These are phyloP conservation scores for Aphaenogaster rudis DNA, from an alignment of 1,140 invertebrate species.

Conservation along the genomic window DNA sequence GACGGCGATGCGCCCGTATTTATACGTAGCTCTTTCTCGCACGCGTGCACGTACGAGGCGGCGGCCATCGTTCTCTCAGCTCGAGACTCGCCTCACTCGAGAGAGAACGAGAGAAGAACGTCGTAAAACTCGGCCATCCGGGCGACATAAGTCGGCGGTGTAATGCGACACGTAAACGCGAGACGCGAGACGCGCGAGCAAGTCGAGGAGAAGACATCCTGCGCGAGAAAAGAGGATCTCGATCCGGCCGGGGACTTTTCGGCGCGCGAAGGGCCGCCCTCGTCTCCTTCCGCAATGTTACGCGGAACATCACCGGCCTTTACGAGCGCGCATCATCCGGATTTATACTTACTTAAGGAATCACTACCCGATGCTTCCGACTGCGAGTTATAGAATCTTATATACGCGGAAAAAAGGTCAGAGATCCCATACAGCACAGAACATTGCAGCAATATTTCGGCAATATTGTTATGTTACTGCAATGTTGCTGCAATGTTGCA, in stretches of 20 bases:
- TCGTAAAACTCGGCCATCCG: slow-evolving; percentile 82
- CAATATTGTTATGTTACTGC: no score
- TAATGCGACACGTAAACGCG: slow-evolving; percentile 76
- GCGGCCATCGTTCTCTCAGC: slow-evolving; percentile 31
- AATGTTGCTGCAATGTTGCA: no score
- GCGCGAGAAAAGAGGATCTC: slow-evolving; percentile 14
- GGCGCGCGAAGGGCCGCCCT: slow-evolving; percentile 29
- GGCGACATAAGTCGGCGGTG: slow-evolving; percentile 76
- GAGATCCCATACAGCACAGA: no score
- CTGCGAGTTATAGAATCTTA: slow-evolving; percentile 64
- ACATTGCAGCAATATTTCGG: no score
- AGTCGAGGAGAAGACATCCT: slow-evolving; percentile 34
- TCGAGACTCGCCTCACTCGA: background rate
- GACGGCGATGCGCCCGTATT: slow-evolving; percentile 51
- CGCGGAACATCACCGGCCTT: slow-evolving; percentile 72
- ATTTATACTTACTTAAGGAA: slow-evolving; percentile 84
- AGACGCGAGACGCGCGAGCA: slow-evolving; percentile 48
- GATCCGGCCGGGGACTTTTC: slow-evolving; percentile 58
- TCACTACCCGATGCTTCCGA: slow-evolving; percentile 73
- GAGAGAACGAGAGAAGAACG: slow-evolving; percentile 39
- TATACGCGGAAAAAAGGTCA: background rate
- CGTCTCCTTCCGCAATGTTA: background rate
- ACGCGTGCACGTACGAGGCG: slow-evolving; percentile 22
- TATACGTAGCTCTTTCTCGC: slow-evolving; percentile 58
- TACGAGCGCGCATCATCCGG: slow-evolving; percentile 82